These are phyloP conservation scores for Anthopleura xanthogrammica DNA, from an alignment of 92 coral and sea anemone genomes.

Conservation along the genomic window DNA sequence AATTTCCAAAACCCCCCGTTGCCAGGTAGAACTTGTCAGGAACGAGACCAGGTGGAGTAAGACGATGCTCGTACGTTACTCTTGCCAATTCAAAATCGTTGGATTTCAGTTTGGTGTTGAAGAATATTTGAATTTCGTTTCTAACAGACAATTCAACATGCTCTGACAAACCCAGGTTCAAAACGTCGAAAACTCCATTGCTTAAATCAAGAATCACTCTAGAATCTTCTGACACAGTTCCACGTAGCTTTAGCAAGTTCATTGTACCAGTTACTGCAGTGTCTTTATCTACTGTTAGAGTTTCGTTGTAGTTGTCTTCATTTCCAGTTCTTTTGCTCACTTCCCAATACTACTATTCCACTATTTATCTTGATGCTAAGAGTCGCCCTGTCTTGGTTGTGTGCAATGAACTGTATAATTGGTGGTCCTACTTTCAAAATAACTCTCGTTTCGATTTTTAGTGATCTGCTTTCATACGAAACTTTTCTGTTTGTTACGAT, in stretches of 20 bases:
- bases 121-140: conserved; percentile 31
- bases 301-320: conserved; percentile 29
- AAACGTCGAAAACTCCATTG: conserved; percentile 26
- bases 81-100: conserved; percentile 31
- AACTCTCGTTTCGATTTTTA: conserved; percentile 19
- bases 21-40: conserved; percentile 40
- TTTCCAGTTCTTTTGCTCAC: background rate
- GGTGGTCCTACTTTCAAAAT: conserved; percentile 31
- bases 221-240: conserved; percentile 11
- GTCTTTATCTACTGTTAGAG: background rate
- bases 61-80: conserved; percentile 27
- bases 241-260: conserved; percentile 33
- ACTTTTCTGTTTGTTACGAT: conserved; percentile 11
- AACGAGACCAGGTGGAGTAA: conserved; percentile 33
- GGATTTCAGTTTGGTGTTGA: conserved; percentile 19
- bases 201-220: conserved; percentile 41
- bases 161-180: conserved; percentile 11
- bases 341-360: conserved; percentile 24
- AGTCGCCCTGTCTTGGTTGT: conserved; percentile 43
- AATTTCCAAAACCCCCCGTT: conserved; percentile 32
- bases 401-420: conserved; percentile 18
- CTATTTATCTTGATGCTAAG: conserved; percentile 25
- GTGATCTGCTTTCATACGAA: conserved; percentile 18
- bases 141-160: background rate
- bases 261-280: conserved; percentile 30